These are phyloP conservation scores for Crepidodera aurea DNA, from an alignment of 2,888 invertebrate genomes.

Conservation along the genomic window DNA sequence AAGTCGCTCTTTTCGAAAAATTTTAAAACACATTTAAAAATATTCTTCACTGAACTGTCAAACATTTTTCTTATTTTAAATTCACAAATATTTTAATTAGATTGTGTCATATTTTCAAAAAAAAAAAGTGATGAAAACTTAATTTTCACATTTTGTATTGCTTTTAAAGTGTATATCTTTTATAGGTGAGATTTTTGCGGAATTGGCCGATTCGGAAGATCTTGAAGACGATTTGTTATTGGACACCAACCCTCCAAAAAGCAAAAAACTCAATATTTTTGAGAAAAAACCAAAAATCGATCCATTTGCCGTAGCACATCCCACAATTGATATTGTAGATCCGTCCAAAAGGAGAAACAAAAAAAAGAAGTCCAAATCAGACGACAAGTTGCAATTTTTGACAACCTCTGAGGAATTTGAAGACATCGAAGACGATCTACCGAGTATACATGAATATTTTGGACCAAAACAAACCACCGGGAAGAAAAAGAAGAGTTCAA, in stretches of 20 bases:
- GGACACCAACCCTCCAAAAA: constrained; percentile 19
- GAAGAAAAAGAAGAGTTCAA: constrained; percentile 9
- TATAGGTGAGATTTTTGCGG: constrained; percentile 38
- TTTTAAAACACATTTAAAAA: no score
- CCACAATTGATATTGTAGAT: constrained; percentile 26
- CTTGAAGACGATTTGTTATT: constrained; percentile 10
- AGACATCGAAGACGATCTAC: constrained; percentile 40
- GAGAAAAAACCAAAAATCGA: constrained; percentile 33
- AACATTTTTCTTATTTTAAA: no score
- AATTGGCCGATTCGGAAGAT: constrained; percentile 40
- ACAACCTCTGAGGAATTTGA: constrained; percentile 39
- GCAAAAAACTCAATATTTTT: constrained; percentile 25
- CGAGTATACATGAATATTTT: constrained; percentile 45
- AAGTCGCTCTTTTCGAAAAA: no score
- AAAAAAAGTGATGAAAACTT: no score
- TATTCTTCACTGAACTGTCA: no score
- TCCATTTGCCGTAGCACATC: constrained; percentile 20
- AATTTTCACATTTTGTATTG: no score
- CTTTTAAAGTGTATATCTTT: no score
- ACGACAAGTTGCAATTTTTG: constrained; percentile 36
- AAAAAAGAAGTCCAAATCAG: constrained; percentile 24
- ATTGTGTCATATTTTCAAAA: no score
- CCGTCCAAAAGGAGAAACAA: constrained; percentile 22
- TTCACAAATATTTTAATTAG: no score
- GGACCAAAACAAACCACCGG: constrained; percentile 24